A percentile compares a stretch with the other conserved stretches of the same genome.
phyloP scores from a whole-genome alignment of 2,797 vertebrate genomes.

The Cyprinodon diabolis region DNA sequence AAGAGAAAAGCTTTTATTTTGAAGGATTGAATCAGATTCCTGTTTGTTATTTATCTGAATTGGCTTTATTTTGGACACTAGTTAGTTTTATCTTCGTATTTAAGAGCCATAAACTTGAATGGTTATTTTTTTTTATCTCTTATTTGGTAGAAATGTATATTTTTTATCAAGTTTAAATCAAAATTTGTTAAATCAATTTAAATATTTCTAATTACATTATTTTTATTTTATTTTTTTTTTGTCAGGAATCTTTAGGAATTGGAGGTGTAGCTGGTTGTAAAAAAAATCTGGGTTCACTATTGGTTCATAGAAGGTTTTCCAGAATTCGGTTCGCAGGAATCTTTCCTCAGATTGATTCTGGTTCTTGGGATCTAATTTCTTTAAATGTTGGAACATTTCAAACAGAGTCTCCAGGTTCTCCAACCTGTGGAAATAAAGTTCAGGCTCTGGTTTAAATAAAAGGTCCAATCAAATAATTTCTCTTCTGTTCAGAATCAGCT shows the following conservation, averaged over 20 bases:
- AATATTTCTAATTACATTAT: too few relatives aligned
- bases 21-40: too few relatives aligned
- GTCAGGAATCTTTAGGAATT: not conserved
- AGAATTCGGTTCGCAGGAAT: too few relatives aligned
- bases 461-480: slow-evolving; percentile 16
- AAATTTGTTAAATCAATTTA: not conserved
- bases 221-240: too few relatives aligned
- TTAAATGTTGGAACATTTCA: not conserved
- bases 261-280: not conserved
- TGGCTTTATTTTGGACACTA: too few relatives aligned
- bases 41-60: too few relatives aligned
- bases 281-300: not conserved
- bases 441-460: not conserved
- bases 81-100: too few relatives aligned
- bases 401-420: not conserved
- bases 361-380: not conserved
- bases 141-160: too few relatives aligned
- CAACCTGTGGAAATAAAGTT: not conserved
- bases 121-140: too few relatives aligned
- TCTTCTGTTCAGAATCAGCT: slow-evolving; percentile 34
- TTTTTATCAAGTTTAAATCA: not conserved
- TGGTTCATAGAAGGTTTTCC: not conserved
- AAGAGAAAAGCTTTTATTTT: not conserved
- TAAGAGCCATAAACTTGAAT: too few relatives aligned
- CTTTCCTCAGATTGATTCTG: not conserved